Percentiles rank a stretch among this genome's conserved stretches.
Evolutionary conservation across 2,113 vertebrate genomes (phyloP).

Genomic region (Thinocorus orbignyianus): DNA sequence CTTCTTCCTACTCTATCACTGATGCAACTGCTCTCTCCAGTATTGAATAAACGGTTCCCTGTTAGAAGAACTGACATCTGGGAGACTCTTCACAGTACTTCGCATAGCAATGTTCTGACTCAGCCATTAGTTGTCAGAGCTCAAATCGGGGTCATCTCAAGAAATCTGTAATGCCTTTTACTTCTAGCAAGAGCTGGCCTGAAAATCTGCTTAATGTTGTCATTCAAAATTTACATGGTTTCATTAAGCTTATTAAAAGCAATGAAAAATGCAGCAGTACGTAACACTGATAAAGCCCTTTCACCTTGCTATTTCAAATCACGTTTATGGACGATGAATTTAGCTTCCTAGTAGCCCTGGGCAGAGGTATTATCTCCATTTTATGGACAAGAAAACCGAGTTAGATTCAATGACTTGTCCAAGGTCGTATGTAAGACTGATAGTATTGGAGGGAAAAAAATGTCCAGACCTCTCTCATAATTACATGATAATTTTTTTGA

Average conservation of each 20-base stretch:
- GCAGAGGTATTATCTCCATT: conserved; percentile 63
- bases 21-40: neutral
- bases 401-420: conserved; percentile 66
- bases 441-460: neutral
- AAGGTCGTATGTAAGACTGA: conserved; percentile 23
- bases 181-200: conserved; percentile 12
- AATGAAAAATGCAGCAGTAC: conserved; percentile 61
- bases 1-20: neutral
- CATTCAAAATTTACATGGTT: conserved; percentile 64
- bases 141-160: conserved; percentile 53
- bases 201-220: conserved; percentile 57
- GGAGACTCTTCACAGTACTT: conserved; percentile 54
- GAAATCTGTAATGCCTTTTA: conserved; percentile 54
- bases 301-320: conserved; percentile 65
- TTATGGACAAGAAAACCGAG: conserved; percentile 63
- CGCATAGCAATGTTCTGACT: conserved; percentile 56
- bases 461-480: conserved; percentile 16
- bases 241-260: conserved; percentile 65
- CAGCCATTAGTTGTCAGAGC: conserved; percentile 55
- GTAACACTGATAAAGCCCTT: conserved; percentile 62
- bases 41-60: conserved; percentile 37
- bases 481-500: conserved; percentile 10
- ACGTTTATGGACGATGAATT: conserved; percentile 48
- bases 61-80: conserved; percentile 57
- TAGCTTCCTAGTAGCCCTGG: conserved; percentile 54